Evolutionary conservation across 2,113 vertebrate species (phyloP).

Genomic region (Scolopax mira): DNA sequence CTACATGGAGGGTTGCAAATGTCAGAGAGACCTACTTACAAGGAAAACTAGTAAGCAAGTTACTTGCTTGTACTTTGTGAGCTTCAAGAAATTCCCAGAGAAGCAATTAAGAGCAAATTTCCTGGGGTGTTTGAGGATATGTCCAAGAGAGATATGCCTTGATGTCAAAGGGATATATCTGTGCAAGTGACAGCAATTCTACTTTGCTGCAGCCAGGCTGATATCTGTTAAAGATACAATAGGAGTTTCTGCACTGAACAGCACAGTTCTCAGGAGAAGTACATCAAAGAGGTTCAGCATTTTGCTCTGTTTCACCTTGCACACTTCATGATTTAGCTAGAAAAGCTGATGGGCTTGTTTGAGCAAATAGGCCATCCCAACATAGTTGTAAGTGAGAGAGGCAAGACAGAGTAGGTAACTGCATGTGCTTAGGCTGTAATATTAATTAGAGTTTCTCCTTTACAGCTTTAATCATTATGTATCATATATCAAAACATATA

Average conservation of each 20-base stretch:
- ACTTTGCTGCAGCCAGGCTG: not conserved
- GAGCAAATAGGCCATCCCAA: not conserved
- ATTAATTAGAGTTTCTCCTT: not conserved
- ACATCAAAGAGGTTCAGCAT: not conserved
- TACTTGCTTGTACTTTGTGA: not conserved
- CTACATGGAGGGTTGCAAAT: not conserved
- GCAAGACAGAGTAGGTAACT: not conserved
- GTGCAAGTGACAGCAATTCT: not conserved
- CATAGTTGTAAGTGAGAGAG: not conserved
- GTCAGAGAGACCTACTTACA: not conserved
- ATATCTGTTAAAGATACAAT: not conserved
- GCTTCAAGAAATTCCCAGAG: not conserved
- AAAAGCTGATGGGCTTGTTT: not conserved
- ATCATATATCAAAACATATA: not conserved
- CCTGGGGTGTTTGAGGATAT: not conserved
- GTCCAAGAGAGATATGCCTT: not conserved
- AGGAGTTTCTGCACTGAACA: not conserved
- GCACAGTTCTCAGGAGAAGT: not conserved
- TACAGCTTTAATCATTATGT: not conserved
- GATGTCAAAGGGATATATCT: not conserved
- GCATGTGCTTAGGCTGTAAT: not conserved
- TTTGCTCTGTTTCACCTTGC: not conserved
- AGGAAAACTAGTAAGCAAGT: not conserved
- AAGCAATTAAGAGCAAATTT: not conserved
- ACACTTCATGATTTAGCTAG: not conserved